Conservation (phyloP, 2,888 invertebrate genomes). For the Troides oblongomaculatus region DNA sequence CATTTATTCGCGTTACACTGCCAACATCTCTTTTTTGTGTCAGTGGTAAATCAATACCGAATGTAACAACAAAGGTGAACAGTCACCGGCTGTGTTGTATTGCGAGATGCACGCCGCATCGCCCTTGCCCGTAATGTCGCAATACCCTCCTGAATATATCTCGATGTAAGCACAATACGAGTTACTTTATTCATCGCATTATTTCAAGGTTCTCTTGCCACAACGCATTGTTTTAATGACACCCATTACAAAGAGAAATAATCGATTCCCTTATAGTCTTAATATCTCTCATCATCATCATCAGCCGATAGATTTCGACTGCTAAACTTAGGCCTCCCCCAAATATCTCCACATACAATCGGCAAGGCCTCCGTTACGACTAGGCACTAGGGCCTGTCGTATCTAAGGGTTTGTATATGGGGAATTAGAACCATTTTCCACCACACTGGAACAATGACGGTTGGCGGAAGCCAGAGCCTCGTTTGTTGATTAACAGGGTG, state of each 20-base stretch:
- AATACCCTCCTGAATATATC: slow-evolving; percentile 1
- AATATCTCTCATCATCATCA: not conserved
- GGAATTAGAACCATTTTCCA: no score
- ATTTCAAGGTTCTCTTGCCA: not conserved
- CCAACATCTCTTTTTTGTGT: no score
- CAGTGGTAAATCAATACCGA: no score
- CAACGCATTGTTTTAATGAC: not conserved
- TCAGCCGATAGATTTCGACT: not conserved
- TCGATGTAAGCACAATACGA: slow-evolving; percentile 1
- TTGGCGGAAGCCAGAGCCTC: no score
- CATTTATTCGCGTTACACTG: no score
- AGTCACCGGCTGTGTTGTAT: slow-evolving; percentile 13
- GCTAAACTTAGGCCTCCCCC: no score
- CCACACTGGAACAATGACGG: no score
- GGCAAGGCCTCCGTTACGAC: no score
- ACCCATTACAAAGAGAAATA: not conserved
- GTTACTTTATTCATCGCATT: slow-evolving; percentile 4
- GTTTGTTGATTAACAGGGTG: no score
- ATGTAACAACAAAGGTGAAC: slow-evolving; percentile 18
- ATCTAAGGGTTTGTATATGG: no score
- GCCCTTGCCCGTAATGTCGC: slow-evolving; percentile 8
- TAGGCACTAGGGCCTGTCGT: no score
- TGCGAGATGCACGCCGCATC: slow-evolving; percentile 1
- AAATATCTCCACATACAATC: no score
- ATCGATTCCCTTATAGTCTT: not conserved